Evolutionary conservation across 35 echinoderm and acorn worm species (phyloP).

Genomic region (Holothuria glaberrima): DNA sequence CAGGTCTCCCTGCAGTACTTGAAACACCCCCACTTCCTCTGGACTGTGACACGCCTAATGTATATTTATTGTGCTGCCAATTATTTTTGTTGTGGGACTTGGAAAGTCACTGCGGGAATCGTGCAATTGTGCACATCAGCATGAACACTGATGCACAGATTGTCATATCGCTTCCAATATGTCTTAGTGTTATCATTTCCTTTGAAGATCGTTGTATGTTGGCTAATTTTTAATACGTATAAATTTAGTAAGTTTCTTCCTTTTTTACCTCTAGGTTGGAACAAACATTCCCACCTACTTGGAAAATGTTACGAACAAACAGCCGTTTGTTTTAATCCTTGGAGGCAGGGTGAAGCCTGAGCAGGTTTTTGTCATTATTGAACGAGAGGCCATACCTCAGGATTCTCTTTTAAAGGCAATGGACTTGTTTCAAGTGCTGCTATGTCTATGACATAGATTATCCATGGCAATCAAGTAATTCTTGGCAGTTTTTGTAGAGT

Average conservation of each 20-base stretch:
- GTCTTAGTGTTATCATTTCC: too few relatives aligned
- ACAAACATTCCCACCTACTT: background rate
- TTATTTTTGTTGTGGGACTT: too few relatives aligned
- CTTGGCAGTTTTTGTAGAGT: constrained; percentile 14
- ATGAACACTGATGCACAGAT: too few relatives aligned
- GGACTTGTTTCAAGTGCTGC: constrained; percentile 40
- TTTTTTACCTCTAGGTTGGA: background rate
- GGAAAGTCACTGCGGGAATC: too few relatives aligned
- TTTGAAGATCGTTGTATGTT: too few relatives aligned
- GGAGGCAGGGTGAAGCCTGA: constrained; percentile 11
- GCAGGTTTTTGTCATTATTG: constrained; percentile 19
- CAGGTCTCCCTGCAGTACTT: too few relatives aligned
- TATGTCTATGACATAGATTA: constrained; percentile 23
- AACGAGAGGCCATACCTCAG: constrained; percentile 17
- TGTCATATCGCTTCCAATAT: too few relatives aligned
- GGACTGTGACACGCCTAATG: too few relatives aligned
- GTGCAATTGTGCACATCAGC: too few relatives aligned
- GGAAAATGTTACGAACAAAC: background rate
- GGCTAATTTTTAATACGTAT: too few relatives aligned
- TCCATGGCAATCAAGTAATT: constrained; percentile 14
- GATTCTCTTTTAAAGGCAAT: constrained; percentile 2
- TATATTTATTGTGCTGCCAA: too few relatives aligned
- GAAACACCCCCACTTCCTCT: too few relatives aligned
- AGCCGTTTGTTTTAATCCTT: constrained; percentile 12
- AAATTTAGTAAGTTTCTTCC: background rate